Evolutionary conservation across 2,113 vertebrate genomes (phyloP), one percentile per base, ranked within the genome.

Genomic region (Gracilinanus agilis): DNA sequence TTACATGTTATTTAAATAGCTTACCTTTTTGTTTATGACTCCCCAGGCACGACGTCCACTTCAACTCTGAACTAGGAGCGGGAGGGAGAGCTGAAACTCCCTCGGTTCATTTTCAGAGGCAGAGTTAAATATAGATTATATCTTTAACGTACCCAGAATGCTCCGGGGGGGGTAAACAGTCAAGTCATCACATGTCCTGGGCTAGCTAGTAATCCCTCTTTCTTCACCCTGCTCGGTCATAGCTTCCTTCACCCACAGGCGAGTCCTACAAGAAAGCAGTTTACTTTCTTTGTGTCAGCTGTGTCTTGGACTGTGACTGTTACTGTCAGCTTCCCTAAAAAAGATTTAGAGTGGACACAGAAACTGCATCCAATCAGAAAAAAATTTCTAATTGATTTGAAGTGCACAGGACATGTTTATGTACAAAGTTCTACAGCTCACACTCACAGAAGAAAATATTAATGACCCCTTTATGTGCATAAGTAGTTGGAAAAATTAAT

Each of bases 1-100:
- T 83, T 83, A n/a, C 34, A 40, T 83, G 40, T 83, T 40, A 83
- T 83, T 83, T n/a, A 88, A 92, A 90, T 53, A 93, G 88, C 97
- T 97, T 97, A 98, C 97, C 96, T 96, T 94, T 58, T 1, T 44
- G 90, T 93, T 95, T 90, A 94, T 54, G 93, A 54, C 91, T 90
- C 93, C 91, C 61, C 40, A 55, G 34, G 58, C 9, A 34, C 0
- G 40, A 54, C 53, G 54, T 44, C 58, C 75, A 55, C 44, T 3
- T 44, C 88, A 94, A 83, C 49, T 40, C 90, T 13, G 95, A 93
- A 54, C 19, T 21, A 89, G 89, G 55, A 54, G 49, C 58, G 56
- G 27, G 40, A 25, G 7, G 90, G 44, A 94, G 61, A 40, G 21
- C n/a, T 83, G 7, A 34, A 44, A 54, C 25, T 24, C 25, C 25